A percentile compares a stretch with the other conserved stretches of the same genome.
Conservation (phyloP, 2,888 invertebrate species). For the Acanthosepion pharaonis region DNA sequence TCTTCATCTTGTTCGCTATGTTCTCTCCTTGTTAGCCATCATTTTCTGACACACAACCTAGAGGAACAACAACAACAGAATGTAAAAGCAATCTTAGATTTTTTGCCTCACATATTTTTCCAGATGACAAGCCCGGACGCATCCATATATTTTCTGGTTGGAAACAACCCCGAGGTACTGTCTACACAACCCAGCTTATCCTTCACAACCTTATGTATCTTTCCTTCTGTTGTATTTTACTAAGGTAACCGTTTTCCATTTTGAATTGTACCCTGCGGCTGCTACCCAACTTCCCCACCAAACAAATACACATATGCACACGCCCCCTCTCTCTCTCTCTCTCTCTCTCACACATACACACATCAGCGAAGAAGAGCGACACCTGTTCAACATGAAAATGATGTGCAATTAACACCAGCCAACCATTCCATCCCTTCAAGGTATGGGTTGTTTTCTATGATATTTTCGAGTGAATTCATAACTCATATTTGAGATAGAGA, state of each 20-base stretch:
- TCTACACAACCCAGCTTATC: background rate
- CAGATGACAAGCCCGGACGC: constrained; percentile 6
- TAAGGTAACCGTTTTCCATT: background rate
- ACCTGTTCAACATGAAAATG: background rate
- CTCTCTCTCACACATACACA: background rate
- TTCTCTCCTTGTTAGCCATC: background rate
- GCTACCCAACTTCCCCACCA: background rate
- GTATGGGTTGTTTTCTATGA: background rate
- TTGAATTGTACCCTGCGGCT: constrained; percentile 22
- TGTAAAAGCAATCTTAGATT: background rate
- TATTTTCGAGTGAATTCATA: background rate
- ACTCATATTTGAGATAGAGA: background rate
- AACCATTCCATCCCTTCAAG: background rate
- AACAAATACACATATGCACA: background rate
- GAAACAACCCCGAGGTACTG: background rate
- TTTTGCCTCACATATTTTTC: constrained; percentile 33
- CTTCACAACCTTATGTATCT: too few species aligned
- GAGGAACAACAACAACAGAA: background rate
- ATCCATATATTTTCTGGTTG: constrained; percentile 33
- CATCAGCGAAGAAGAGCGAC: background rate
- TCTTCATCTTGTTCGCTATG: background rate
- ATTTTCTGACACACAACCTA: background rate
- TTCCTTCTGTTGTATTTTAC: background rate
- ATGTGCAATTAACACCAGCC: background rate
- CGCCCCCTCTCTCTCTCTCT: background rate